These are phyloP conservation scores for Aricia agestis DNA, from an alignment of 1,140 invertebrate species.

Conservation along the genomic window DNA sequence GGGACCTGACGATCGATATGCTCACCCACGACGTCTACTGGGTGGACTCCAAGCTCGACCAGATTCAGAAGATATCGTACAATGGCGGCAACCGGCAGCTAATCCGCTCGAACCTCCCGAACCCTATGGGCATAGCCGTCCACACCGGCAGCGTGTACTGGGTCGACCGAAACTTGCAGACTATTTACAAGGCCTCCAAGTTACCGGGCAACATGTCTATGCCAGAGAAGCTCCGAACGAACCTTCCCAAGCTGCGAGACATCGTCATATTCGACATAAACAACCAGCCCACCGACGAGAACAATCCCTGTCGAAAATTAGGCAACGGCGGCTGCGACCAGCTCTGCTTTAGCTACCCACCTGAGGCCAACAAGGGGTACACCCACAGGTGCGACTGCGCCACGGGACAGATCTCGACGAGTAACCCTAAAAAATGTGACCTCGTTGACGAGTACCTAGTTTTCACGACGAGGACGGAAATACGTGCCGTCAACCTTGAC, in stretches of 20 bases:
- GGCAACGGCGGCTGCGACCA: slow-evolving; percentile 93
- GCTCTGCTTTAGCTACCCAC: slow-evolving; percentile 95
- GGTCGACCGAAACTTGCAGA: slow-evolving; percentile 95
- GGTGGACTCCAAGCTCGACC: slow-evolving; percentile 96
- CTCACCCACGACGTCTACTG: slow-evolving; percentile 97
- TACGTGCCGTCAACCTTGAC: slow-evolving; percentile 90
- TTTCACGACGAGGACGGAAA: slow-evolving; percentile 94
- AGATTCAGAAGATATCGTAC: slow-evolving; percentile 92
- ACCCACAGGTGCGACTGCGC: slow-evolving; percentile 93
- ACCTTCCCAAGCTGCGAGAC: slow-evolving; percentile 89
- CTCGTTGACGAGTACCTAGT: slow-evolving; percentile 92
- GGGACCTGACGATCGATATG: slow-evolving; percentile 96
- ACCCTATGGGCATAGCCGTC: slow-evolving; percentile 95
- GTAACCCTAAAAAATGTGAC: slow-evolving; percentile 84
- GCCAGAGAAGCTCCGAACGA: slow-evolving; percentile 85
- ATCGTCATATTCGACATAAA: slow-evolving; percentile 93
- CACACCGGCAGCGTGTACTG: slow-evolving; percentile 92
- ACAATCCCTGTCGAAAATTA: slow-evolving; percentile 85
- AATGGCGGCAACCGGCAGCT: slow-evolving; percentile 87
- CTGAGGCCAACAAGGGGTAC: slow-evolving; percentile 72
- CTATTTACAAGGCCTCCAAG: slow-evolving; percentile 92
- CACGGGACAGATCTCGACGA: slow-evolving; percentile 82
- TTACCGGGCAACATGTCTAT: slow-evolving; percentile 81
- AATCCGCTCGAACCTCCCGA: slow-evolving; percentile 92
- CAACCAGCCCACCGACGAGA: slow-evolving; percentile 89